These are phyloP conservation scores for Prosopocoilus inquinatus DNA, from an alignment of 2,888 invertebrate species.

Conservation along the genomic window DNA sequence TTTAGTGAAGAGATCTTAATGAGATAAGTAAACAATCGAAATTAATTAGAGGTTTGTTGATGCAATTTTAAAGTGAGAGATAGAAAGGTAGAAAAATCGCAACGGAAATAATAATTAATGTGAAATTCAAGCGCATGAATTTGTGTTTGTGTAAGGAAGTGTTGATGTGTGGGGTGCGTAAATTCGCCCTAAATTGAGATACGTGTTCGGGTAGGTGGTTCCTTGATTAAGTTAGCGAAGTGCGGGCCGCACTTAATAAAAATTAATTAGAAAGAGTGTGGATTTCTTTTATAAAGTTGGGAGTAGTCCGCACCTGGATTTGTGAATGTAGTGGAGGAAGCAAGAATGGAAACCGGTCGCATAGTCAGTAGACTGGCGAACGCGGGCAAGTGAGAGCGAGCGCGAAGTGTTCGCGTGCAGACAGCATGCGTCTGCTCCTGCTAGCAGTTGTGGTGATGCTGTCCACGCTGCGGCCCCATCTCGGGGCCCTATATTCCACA, in stretches of 20 bases:
- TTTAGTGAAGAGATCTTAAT: too few relatives aligned
- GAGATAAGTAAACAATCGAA: too few relatives aligned
- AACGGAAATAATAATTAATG: too few relatives aligned
- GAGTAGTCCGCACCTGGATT: conserved; percentile 5
- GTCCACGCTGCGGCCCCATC: conserved; percentile 27
- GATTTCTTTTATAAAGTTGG: neutral
- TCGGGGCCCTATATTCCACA: conserved; percentile 16
- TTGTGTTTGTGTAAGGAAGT: too few relatives aligned
- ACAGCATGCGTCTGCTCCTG: conserved; percentile 38
- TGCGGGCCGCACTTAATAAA: neutral
- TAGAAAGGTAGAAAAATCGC: too few relatives aligned
- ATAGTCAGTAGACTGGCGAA: conserved; percentile 37
- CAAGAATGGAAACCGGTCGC: conserved; percentile 21
- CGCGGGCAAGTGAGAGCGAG: conserved; percentile 34
- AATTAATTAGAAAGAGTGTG: neutral
- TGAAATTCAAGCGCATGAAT: too few relatives aligned
- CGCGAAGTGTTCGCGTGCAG: conserved; percentile 33
- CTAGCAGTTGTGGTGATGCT: conserved; percentile 36
- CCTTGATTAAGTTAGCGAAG: neutral
- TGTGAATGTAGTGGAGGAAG: conserved; percentile 5
- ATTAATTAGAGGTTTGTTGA: too few relatives aligned
- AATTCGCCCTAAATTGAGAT: too few relatives aligned
- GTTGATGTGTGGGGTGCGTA: too few relatives aligned
- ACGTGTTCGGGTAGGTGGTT: too few relatives aligned
- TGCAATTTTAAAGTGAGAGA: too few relatives aligned